phyloP scores from a whole-genome alignment of 2,888 invertebrate species.

The Agriopis marginaria region DNA sequence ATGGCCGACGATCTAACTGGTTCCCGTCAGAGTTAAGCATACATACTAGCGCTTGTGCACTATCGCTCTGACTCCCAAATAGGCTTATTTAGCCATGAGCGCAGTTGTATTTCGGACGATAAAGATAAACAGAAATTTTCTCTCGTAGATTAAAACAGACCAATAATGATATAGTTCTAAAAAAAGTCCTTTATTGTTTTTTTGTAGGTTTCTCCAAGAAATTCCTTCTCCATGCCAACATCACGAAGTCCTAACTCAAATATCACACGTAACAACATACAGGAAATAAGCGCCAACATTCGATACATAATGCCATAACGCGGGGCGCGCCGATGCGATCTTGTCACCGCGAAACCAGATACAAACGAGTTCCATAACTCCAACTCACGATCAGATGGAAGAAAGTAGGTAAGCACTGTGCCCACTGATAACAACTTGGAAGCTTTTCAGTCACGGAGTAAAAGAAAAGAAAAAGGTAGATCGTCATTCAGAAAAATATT shows the following conservation, averaged over 20 bases:
- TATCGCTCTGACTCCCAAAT: no score
- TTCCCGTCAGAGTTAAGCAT: no score
- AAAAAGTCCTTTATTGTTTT: no score
- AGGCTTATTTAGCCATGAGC: no score
- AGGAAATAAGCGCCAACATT: conserved; percentile 30
- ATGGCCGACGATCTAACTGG: no score
- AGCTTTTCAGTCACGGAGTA: conserved; percentile 1
- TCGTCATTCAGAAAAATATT: no score
- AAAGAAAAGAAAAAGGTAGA: not conserved
- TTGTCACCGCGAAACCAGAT: conserved; percentile 39
- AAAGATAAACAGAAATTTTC: no score
- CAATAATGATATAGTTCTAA: no score
- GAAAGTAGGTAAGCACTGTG: conserved; percentile 42
- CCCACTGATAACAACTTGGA: conserved; percentile 13
- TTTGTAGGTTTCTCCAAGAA: not conserved
- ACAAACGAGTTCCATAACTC: conserved; percentile 39
- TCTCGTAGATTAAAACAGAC: not conserved
- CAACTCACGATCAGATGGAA: conserved; percentile 42
- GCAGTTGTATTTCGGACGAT: no score
- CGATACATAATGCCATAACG: conserved; percentile 31
- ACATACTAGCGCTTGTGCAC: no score
- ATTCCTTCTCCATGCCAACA: not conserved
- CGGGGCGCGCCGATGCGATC: conserved; percentile 27
- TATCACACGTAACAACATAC: conserved; percentile 21
- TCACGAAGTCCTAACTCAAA: conserved; percentile 5